These are phyloP conservation scores for Columba janthina DNA, from an alignment of 2,113 vertebrate species.

Conservation along the genomic window DNA sequence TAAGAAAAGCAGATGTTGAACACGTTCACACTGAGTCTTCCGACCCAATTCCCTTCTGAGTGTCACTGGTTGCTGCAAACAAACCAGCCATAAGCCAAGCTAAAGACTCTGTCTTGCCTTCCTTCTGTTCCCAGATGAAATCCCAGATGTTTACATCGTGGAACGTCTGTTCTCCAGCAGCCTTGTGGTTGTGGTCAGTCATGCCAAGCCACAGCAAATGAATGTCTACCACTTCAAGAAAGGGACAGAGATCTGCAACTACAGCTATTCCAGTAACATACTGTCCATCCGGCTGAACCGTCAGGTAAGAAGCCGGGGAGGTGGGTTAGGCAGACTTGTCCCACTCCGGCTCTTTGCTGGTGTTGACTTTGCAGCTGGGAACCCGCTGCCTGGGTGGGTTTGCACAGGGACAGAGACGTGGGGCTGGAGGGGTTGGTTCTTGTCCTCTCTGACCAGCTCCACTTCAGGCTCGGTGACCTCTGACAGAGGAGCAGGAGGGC, in stretches of 20 bases:
- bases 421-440: neutral
- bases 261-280: constrained; percentile 91
- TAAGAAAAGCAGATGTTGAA: neutral
- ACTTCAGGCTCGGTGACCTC: neutral
- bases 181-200: constrained; percentile 93
- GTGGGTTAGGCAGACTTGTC: neutral
- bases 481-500: neutral
- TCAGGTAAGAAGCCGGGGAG: constrained; percentile 76
- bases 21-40: neutral
- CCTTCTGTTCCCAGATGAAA: constrained; percentile 76
- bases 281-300: constrained; percentile 90
- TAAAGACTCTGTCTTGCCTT: neutral
- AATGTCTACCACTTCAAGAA: constrained; percentile 98
- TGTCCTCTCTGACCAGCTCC: neutral
- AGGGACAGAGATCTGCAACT: constrained; percentile 96
- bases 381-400: neutral
- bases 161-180: constrained; percentile 97
- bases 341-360: neutral
- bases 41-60: neutral
- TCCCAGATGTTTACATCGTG: constrained; percentile 90
- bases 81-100: neutral
- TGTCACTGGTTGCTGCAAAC: neutral
- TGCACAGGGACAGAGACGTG: neutral
- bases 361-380: neutral
- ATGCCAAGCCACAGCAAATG: constrained; percentile 86